Evolutionary conservation across 1,140 invertebrate species (phyloP).

Genomic region (Aphaenogaster ashmeadi): DNA sequence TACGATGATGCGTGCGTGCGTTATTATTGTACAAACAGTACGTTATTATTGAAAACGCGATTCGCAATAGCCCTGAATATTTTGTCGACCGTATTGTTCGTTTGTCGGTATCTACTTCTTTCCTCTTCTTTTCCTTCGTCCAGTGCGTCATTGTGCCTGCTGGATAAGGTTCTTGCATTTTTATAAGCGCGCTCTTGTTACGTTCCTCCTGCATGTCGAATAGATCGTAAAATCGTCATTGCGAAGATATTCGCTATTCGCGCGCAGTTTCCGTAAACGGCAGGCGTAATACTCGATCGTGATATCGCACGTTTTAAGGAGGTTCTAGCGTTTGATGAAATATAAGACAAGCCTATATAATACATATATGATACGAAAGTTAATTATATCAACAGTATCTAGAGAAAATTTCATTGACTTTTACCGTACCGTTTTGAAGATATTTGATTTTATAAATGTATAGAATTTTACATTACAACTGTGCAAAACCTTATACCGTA

Average conservation of each 20-base stretch:
- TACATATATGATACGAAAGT: no score
- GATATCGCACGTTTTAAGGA: conserved; percentile 4
- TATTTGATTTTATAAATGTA: no score
- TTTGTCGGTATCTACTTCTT: background rate
- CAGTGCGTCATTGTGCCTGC: background rate
- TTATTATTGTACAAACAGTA: background rate
- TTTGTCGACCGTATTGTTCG: background rate
- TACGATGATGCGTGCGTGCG: no score
- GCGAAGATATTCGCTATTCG: background rate
- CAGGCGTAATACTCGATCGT: conserved; percentile 36
- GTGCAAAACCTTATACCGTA: no score
- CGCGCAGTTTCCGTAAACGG: conserved; percentile 62
- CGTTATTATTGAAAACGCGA: background rate
- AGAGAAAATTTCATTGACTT: no score
- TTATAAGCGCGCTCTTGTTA: background rate
- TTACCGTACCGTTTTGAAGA: no score
- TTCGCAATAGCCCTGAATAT: background rate
- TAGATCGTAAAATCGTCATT: background rate
- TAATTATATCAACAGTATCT: no score
- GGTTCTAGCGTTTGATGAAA: no score
- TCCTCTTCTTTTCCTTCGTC: background rate
- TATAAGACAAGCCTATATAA: no score
- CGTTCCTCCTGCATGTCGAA: background rate
- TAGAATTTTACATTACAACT: no score
- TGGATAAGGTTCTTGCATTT: background rate